These are phyloP conservation scores for Eilema depressum DNA, from an alignment of 2,888 invertebrate genomes.

Conservation along the genomic window DNA sequence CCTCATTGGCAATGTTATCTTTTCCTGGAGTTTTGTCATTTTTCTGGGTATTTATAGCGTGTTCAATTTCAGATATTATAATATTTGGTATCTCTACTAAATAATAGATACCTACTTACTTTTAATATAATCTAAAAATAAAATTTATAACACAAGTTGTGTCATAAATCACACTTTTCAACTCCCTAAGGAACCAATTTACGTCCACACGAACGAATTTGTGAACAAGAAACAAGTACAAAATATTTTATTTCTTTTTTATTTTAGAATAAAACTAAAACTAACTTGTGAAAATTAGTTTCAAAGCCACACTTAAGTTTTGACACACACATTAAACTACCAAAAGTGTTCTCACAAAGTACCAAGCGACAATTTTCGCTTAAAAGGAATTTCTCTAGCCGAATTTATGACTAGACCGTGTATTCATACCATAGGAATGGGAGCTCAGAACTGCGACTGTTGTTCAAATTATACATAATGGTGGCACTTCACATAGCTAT, in stretches of 20 bases:
- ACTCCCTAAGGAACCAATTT: neutral
- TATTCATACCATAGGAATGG: conserved; percentile 19
- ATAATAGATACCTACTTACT: too few species aligned
- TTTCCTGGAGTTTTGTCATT: too few species aligned
- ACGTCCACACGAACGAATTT: neutral
- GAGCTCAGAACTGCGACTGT: conserved; percentile 29
- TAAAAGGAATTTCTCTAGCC: conserved; percentile 15
- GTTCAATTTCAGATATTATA: neutral
- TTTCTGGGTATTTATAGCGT: too few species aligned
- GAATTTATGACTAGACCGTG: conserved; percentile 17
- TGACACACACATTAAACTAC: conserved; percentile 2
- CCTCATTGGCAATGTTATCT: too few species aligned
- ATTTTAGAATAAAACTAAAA: neutral
- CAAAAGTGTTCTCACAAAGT: conserved; percentile 4
- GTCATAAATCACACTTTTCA: neutral
- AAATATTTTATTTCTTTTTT: neutral
- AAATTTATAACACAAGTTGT: neutral
- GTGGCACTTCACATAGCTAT: too few species aligned
- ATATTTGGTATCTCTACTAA: neutral
- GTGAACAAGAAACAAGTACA: neutral
- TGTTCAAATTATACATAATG: conserved; percentile 31
- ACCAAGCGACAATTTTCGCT: conserved; percentile 7
- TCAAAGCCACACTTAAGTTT: neutral
- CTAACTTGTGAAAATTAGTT: neutral
- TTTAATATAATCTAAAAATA: too few species aligned